phyloP scores from a whole-genome alignment of 2,888 invertebrate genomes.

The Nebria brevicollis region DNA sequence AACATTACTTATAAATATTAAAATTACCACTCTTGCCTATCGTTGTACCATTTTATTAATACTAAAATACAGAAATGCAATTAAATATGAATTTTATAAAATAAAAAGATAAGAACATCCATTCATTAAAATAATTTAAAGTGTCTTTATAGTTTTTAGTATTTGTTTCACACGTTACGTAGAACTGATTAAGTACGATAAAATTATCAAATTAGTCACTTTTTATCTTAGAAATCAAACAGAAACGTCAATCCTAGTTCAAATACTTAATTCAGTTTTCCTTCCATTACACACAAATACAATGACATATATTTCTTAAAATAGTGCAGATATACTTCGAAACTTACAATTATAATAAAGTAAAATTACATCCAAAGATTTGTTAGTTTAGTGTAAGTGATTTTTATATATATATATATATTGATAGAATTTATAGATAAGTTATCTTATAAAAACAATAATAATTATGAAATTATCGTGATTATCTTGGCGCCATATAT shows the following conservation, averaged over 20 bases:
- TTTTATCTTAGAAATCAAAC: neutral
- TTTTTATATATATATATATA: neutral
- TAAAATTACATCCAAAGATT: neutral
- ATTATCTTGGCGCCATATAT: slow-evolving; percentile 14
- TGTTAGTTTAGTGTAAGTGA: neutral
- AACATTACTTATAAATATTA: neutral
- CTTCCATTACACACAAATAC: neutral
- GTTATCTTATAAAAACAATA: slow-evolving; percentile 15
- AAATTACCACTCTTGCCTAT: neutral
- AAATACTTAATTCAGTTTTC: neutral
- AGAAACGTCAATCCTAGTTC: neutral
- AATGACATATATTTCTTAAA: neutral
- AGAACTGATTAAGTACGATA: neutral
- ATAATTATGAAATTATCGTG: slow-evolving; percentile 6
- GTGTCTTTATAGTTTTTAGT: neutral
- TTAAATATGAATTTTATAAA: neutral
- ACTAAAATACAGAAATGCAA: neutral
- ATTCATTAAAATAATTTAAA: neutral
- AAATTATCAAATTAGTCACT: neutral
- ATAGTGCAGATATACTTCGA: too few relatives aligned
- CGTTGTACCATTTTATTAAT: neutral
- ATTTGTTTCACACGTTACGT: neutral
- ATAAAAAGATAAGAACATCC: neutral
- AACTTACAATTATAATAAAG: neutral
- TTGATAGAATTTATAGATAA: neutral